These are phyloP conservation scores for Archaeoteleia sp. DNA, from an alignment of 2,888 invertebrate genomes.

Conservation along the genomic window DNA sequence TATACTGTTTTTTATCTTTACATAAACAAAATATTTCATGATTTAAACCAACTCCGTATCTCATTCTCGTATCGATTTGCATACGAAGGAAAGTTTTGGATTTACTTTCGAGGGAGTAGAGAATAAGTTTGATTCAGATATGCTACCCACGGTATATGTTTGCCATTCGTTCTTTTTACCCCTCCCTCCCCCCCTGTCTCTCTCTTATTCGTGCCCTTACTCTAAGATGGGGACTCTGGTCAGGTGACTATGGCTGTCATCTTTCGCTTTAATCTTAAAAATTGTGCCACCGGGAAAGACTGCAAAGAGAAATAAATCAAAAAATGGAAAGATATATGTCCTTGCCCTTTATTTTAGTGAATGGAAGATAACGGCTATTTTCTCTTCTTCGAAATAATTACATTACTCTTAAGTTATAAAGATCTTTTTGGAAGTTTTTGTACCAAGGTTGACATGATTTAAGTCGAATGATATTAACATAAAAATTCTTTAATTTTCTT, in stretches of 20 bases:
- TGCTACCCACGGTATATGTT: conserved; percentile 21
- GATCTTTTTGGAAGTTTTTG: too few relatives aligned
- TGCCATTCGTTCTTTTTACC: conserved; percentile 7
- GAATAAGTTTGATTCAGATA: conserved; percentile 62
- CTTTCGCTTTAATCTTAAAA: conserved; percentile 12
- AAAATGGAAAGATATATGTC: neutral
- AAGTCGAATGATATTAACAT: too few relatives aligned
- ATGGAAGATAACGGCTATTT: too few relatives aligned
- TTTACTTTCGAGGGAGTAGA: conserved; percentile 55
- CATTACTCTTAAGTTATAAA: too few relatives aligned
- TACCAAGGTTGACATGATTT: too few relatives aligned
- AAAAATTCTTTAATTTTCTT: too few relatives aligned
- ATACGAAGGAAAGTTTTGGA: conserved; percentile 64
- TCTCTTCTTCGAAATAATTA: too few relatives aligned
- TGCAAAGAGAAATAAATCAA: neutral
- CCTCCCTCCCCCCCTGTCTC: too few relatives aligned
- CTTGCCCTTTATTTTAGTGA: neutral
- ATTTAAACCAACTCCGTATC: conserved; percentile 18
- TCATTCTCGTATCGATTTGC: conserved; percentile 66
- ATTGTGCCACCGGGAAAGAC: neutral
- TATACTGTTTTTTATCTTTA: neutral
- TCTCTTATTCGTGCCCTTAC: neutral
- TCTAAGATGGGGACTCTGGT: neutral
- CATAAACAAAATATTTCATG: conserved; percentile 9
- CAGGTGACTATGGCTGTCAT: conserved; percentile 19